phyloP scores from a whole-genome alignment of 2,888 invertebrate genomes.

The Microdon myrmicae region DNA sequence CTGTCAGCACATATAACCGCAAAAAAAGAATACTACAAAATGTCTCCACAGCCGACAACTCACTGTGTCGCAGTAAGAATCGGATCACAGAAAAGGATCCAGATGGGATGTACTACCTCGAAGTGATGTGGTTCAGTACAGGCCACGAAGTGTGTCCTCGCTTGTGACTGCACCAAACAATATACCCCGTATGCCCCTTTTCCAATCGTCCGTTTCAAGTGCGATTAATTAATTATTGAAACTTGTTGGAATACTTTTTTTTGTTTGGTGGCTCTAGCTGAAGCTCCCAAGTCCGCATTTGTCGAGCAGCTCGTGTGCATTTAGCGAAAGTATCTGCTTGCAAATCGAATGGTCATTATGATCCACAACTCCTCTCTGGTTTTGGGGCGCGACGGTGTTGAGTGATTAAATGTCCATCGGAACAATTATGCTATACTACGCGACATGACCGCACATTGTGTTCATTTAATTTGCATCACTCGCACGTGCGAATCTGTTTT shows the following conservation, averaged over 20 bases:
- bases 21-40: constrained; percentile 10
- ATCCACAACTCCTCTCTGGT: neutral
- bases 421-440: constrained; percentile 35
- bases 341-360: constrained; percentile 1
- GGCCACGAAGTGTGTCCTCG: constrained; percentile 21
- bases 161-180: constrained; percentile 27
- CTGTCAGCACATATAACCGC: constrained; percentile 18
- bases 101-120: constrained; percentile 2
- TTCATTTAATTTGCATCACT: too few relatives aligned
- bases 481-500: too few relatives aligned
- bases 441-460: constrained; percentile 33
- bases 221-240: constrained; percentile 39
- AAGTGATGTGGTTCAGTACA: neutral
- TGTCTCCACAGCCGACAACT: constrained; percentile 16
- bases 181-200: constrained; percentile 10
- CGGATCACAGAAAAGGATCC: constrained; percentile 3
- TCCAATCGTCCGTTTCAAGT: neutral
- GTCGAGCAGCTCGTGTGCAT: neutral
- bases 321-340: constrained; percentile 8
- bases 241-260: constrained; percentile 9
- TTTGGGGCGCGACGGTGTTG: neutral
- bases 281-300: constrained; percentile 1
- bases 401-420: constrained; percentile 29
- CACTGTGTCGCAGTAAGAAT: constrained; percentile 1
- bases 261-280: neutral